A percentile compares a stretch with the other conserved stretches of the same genome.
Evolutionary conservation across 2,888 invertebrate species (phyloP).

Genomic region (Erynnis tages): DNA sequence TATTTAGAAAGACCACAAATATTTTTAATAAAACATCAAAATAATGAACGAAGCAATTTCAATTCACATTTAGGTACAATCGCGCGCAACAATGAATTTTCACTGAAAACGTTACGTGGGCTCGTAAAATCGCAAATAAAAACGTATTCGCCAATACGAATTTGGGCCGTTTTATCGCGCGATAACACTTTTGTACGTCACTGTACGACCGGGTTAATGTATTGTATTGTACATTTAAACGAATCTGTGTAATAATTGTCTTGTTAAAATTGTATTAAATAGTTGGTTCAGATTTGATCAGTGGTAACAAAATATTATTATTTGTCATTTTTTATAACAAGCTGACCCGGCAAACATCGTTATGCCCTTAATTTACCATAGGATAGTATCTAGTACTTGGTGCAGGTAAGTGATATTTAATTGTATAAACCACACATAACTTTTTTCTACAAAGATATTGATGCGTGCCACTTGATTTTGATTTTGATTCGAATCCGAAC

Average conservation of each 20-base stretch:
- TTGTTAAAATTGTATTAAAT: not conserved
- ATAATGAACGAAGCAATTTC: slow-evolving; percentile 28
- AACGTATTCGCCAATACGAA: slow-evolving; percentile 25
- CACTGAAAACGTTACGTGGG: slow-evolving; percentile 11
- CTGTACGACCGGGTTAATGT: slow-evolving; percentile 36
- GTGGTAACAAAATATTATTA: not conserved
- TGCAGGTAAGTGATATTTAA: no score
- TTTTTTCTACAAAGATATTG: no score
- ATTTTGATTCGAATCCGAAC: no score
- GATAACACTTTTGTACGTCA: slow-evolving; percentile 41
- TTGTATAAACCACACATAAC: no score
- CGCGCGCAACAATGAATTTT: slow-evolving; percentile 29
- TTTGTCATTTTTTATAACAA: not conserved
- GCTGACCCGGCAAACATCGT: no score
- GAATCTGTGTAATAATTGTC: not conserved
- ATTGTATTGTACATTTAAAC: slow-evolving; percentile 28
- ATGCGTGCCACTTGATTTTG: no score
- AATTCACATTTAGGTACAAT: slow-evolving; percentile 30
- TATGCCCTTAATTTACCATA: no score
- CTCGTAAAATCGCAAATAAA: slow-evolving; percentile 21
- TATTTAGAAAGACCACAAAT: no score
- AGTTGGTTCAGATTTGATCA: not conserved
- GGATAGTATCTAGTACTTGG: no score
- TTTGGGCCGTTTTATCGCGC: slow-evolving; percentile 33
- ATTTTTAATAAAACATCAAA: slow-evolving; percentile 11